Evolutionary conservation across 2,888 invertebrate genomes (phyloP).

Genomic region (Drosophila kanekoi): DNA sequence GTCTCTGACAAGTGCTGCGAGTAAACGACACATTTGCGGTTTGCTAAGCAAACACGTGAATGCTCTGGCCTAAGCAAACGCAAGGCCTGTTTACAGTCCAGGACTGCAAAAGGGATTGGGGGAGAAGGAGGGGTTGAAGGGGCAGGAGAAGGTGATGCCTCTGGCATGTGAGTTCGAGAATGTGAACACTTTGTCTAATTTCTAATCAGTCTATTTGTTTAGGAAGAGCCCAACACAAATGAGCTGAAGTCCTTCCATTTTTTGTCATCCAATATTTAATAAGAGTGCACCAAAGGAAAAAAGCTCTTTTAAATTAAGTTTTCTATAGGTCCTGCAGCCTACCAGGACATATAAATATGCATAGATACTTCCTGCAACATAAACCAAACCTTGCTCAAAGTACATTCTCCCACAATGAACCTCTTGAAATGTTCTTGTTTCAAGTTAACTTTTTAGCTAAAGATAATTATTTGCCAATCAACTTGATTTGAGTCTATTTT

Average conservation of each 20-base stretch:
- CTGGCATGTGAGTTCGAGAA: background rate
- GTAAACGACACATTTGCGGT: slow-evolving; percentile 67
- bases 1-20: slow-evolving; percentile 6
- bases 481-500: too few species aligned
- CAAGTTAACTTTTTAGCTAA: too few species aligned
- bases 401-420: background rate
- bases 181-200: slow-evolving; percentile 37
- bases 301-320: slow-evolving; percentile 19
- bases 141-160: too few species aligned
- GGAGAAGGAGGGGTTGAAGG: background rate
- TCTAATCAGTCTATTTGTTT: slow-evolving; percentile 76
- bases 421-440: too few species aligned
- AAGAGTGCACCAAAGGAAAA: slow-evolving; percentile 10
- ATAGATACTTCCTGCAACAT: too few species aligned
- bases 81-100: background rate
- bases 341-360: too few species aligned
- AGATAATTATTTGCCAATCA: too few species aligned
- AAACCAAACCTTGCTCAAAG: background rate
- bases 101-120: slow-evolving; percentile 1
- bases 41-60: slow-evolving; percentile 63
- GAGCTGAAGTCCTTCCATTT: slow-evolving; percentile 12
- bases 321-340: background rate
- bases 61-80: background rate
- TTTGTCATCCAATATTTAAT: slow-evolving; percentile 41
- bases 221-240: slow-evolving; percentile 48